Conservation (phyloP, 2,888 invertebrate species). For the Onthophagus sagittarius region DNA sequence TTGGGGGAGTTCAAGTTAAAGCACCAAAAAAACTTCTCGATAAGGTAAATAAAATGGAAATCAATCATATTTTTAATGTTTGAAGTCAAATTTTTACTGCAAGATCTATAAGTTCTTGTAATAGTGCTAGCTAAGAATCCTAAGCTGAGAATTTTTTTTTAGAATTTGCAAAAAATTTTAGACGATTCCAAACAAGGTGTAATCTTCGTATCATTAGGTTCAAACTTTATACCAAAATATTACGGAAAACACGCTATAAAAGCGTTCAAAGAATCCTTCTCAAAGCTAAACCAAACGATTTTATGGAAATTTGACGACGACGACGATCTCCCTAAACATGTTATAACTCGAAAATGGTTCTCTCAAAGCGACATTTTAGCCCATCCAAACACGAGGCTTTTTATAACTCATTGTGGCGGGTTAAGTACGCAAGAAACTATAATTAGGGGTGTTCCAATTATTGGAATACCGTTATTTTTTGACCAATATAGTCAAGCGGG, state of each 20-base stretch:
- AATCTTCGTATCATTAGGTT: constrained; percentile 55
- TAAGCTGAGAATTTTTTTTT: too few species aligned
- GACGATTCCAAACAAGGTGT: constrained; percentile 52
- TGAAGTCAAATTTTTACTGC: too few species aligned
- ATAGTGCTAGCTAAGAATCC: too few species aligned
- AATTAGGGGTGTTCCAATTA: constrained; percentile 32
- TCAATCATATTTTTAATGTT: too few species aligned
- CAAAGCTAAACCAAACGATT: constrained; percentile 53
- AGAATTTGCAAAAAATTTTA: constrained; percentile 49
- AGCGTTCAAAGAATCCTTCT: constrained; percentile 54
- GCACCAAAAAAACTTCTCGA: constrained; percentile 35
- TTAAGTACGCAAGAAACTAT: constrained; percentile 34
- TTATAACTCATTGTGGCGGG: constrained; percentile 35
- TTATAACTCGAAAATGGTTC: constrained; percentile 6
- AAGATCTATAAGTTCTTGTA: too few species aligned
- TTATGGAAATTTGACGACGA: constrained; percentile 53
- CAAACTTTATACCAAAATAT: constrained; percentile 53
- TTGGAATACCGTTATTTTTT: constrained; percentile 34
- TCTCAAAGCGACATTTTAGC: constrained; percentile 17
- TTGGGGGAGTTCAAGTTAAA: constrained; percentile 41
- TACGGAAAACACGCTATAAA: constrained; percentile 50
- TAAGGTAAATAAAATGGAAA: constrained; percentile 24
- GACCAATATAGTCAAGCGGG: constrained; percentile 33
- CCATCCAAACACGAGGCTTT: constrained; percentile 30
- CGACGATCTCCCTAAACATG: constrained; percentile 38